Evolutionary conservation across 2,113 vertebrate genomes (phyloP).

Genomic region (Acrocephalus kingi): DNA sequence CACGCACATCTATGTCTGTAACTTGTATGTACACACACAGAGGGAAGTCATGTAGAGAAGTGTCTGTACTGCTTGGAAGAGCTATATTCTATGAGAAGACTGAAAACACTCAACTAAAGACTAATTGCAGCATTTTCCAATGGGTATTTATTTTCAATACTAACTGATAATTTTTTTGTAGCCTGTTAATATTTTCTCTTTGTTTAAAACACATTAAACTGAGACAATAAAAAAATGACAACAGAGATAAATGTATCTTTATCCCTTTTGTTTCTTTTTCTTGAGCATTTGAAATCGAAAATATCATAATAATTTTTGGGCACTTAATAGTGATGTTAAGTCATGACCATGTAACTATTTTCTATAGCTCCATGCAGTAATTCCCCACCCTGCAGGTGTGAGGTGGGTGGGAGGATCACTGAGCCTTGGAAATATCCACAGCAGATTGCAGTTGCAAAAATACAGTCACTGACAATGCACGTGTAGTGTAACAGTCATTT

Average conservation of each 20-base stretch:
- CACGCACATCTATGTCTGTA: rapidly evolving
- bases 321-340: neutral
- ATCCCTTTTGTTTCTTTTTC: neutral
- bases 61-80: neutral
- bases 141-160: neutral
- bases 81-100: neutral
- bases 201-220: neutral
- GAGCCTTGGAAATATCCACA: neutral
- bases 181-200: neutral
- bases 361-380: neutral
- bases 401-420: neutral
- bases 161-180: neutral
- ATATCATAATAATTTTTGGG: neutral
- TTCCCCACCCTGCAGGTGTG: neutral
- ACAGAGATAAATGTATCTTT: neutral
- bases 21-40: too few species aligned
- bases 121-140: neutral
- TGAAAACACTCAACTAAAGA: neutral
- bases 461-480: neutral
- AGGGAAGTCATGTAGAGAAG: neutral
- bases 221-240: neutral
- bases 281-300: neutral
- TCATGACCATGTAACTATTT: neutral
- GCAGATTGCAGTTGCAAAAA: neutral
- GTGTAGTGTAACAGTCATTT: neutral